Percentiles rank a stretch among this genome's conserved stretches.
Evolutionary conservation across 2,797 vertebrate species (phyloP).

Genomic region (Stomatorhinus walkeri): DNA sequence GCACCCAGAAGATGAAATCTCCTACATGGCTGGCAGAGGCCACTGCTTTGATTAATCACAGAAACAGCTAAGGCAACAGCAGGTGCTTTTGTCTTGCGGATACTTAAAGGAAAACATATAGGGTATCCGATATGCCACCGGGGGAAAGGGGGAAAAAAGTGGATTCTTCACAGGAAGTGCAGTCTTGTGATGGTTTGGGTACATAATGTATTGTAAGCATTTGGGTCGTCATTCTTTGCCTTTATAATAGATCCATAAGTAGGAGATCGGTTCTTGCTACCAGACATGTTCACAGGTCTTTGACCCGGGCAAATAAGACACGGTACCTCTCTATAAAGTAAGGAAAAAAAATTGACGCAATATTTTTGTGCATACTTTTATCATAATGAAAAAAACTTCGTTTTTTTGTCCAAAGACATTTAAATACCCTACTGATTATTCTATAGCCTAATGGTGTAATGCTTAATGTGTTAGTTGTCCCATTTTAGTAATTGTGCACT

Average conservation of each 20-base stretch:
- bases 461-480: neutral
- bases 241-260: neutral
- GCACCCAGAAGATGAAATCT: conserved; percentile 53
- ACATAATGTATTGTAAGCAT: neutral
- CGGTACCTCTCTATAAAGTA: neutral
- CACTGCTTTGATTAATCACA: conserved; percentile 52
- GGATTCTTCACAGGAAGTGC: neutral
- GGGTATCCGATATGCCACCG: conserved; percentile 34
- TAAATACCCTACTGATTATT: neutral
- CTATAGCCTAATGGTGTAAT: neutral
- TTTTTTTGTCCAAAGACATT: neutral
- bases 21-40: conserved; percentile 43
- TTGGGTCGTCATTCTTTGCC: neutral
- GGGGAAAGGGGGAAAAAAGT: neutral
- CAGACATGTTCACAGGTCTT: neutral
- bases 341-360: neutral
- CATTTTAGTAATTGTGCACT: neutral
- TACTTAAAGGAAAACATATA: conserved; percentile 41
- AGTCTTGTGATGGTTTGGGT: conserved; percentile 4
- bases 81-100: conserved; percentile 52
- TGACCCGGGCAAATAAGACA: neutral
- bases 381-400: neutral
- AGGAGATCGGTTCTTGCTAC: neutral
- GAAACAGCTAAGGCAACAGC: conserved; percentile 54
- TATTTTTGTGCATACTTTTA: neutral